Evolutionary conservation across 2,113 vertebrate species (phyloP).

Genomic region (Nansenia antarctica): DNA sequence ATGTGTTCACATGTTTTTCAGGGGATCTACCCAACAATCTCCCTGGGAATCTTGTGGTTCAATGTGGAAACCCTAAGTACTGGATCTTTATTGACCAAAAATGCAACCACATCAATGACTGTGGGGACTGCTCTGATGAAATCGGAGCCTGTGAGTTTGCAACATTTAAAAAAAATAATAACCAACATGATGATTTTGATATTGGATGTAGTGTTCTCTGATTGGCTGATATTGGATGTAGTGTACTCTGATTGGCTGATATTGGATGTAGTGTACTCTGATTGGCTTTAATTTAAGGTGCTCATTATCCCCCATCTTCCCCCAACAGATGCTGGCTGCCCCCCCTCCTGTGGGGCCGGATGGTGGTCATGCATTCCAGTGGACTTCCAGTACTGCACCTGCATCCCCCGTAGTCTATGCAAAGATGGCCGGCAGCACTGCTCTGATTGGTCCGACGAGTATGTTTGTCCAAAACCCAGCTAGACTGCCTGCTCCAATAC

Average conservation of each 20-base stretch:
- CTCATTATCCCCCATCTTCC: constrained; percentile 9
- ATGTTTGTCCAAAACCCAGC: constrained; percentile 63
- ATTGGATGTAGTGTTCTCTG: too few relatives aligned
- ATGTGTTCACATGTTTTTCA: constrained; percentile 29
- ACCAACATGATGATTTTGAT: background rate
- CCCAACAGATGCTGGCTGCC: constrained; percentile 66
- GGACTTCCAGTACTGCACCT: constrained; percentile 70
- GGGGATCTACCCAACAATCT: constrained; percentile 74
- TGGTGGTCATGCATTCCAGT: constrained; percentile 76
- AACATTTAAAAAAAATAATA: background rate
- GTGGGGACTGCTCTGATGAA: constrained; percentile 83
- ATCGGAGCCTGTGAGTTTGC: constrained; percentile 48
- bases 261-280: too few relatives aligned
- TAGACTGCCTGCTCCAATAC: too few relatives aligned
- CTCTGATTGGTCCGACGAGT: constrained; percentile 77
- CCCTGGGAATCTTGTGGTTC: constrained; percentile 68
- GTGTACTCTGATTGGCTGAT: too few relatives aligned
- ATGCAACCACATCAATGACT: constrained; percentile 75
- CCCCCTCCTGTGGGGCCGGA: background rate
- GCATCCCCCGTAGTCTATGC: constrained; percentile 74
- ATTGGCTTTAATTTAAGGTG: background rate
- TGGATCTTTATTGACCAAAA: constrained; percentile 78
- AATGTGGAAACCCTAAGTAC: constrained; percentile 55
- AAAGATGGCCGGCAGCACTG: constrained; percentile 71
- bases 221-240: too few relatives aligned